These are phyloP conservation scores for Cryptoprocta ferox DNA, from an alignment of 2,797 vertebrate genomes.

Conservation along the genomic window DNA sequence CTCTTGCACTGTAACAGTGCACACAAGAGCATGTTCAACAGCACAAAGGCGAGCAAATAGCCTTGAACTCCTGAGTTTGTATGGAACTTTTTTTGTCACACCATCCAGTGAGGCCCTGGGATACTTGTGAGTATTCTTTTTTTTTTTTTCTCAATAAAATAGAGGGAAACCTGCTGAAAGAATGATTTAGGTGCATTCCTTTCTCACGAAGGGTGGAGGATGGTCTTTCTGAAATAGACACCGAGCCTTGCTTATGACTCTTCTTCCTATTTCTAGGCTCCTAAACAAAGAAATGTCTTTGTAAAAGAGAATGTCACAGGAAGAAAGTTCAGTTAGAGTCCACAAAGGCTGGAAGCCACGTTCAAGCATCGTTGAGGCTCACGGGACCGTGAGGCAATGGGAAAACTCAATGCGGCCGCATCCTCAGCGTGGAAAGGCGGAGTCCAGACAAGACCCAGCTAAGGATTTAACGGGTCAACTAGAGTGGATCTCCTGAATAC, in stretches of 20 bases:
- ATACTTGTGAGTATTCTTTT: background rate
- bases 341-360: background rate
- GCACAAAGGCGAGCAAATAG: background rate
- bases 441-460: background rate
- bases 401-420: rapidly evolving
- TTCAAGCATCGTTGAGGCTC: background rate
- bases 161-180: background rate
- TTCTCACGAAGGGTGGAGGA: background rate
- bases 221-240: background rate
- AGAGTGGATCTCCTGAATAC: background rate
- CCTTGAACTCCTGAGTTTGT: background rate
- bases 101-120: background rate
- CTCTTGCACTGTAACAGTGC: no score
- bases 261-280: background rate
- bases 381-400: background rate
- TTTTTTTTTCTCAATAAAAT: background rate
- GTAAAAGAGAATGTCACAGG: background rate
- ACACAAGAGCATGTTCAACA: rapidly evolving
- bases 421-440: background rate
- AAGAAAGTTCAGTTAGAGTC: background rate
- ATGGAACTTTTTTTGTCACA: background rate
- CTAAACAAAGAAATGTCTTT: background rate
- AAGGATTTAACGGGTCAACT: background rate
- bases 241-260: background rate
- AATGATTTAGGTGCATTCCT: background rate